Evolutionary conservation across 1,140 invertebrate genomes (phyloP), one percentile per base, ranked within the genome.

Genomic region (Drosophila paulistorum): DNA sequence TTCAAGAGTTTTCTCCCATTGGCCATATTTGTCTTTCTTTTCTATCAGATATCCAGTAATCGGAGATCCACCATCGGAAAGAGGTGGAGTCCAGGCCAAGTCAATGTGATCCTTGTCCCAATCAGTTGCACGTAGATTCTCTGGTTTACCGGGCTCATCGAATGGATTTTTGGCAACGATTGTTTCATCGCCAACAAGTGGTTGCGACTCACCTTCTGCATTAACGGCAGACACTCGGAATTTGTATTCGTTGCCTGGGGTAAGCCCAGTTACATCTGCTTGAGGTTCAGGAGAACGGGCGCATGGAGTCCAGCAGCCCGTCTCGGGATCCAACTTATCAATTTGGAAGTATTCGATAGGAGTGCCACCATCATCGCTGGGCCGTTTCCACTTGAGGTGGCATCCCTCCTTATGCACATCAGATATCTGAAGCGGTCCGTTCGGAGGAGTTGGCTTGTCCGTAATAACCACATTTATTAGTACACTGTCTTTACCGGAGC

Each of bases 101-200:
- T 98, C 97, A 58, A 98, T 97, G 86, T 98, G 96, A 90, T 99
- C 97, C 80, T 98, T 98, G 93, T 99, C 98, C 97, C 98, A 99
- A 91, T 99, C 98, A 0, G 97, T 96, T 30, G 98, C 96, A 90
- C 96, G 95, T 7, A 99, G 95, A 80, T 98, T 96, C 65, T 96
- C 96, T 11, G 98, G 98, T 81, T 97, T 97, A 68, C 97, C 97
- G 69, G 99, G 98, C 92, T 98, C 96, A 90, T 98, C 97, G 91
- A 96, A 99, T 68, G 98, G 98, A 96, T 99, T 98, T 93, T 99
- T 99, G 17, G 98, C 98, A 84, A 97, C 93, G 58, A 99, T 98
- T 11, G 96, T 93, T 90, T 96, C 94, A 37, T 97, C 96, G 0
- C 97, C 96, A 74, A 95, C 95, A n/a, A 99, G 93, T 14, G 98